A percentile compares a stretch with the other conserved stretches of the same genome.
These are phyloP conservation scores for Cephonodes hylas DNA, from an alignment of 2,888 invertebrate genomes.

Conservation along the genomic window DNA sequence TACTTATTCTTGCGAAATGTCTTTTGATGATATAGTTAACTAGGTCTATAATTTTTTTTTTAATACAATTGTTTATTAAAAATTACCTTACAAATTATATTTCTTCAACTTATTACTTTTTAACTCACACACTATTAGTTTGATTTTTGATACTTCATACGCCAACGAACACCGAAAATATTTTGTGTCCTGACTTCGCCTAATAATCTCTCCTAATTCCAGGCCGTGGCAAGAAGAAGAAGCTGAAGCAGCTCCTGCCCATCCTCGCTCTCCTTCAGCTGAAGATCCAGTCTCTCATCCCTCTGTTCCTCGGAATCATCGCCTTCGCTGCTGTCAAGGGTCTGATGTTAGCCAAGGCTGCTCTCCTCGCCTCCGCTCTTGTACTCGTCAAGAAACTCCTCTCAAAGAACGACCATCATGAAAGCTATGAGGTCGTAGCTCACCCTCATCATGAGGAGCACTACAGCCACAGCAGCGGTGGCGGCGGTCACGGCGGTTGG, in stretches of 20 bases:
- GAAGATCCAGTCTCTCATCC: constrained; percentile 89
- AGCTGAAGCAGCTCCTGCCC: constrained; percentile 87
- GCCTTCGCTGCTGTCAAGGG: constrained; percentile 92
- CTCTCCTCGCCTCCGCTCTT: constrained; percentile 87
- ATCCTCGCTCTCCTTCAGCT: constrained; percentile 88
- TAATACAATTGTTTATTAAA: too few relatives aligned
- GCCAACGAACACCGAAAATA: too few relatives aligned
- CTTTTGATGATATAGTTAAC: too few relatives aligned
- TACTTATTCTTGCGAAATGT: too few relatives aligned
- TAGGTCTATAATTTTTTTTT: too few relatives aligned
- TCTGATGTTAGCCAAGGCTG: constrained; percentile 90
- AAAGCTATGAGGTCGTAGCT: constrained; percentile 89
- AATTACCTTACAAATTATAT: too few relatives aligned
- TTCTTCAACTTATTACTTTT: too few relatives aligned
- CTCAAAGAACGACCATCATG: constrained; percentile 83
- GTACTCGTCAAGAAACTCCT: constrained; percentile 85
- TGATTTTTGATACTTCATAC: too few relatives aligned
- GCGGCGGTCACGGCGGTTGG: constrained; percentile 81
- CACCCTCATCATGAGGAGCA: constrained; percentile 84
- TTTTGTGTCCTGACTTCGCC: neutral
- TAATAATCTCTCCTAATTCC: constrained; percentile 34
- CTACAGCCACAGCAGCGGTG: constrained; percentile 76
- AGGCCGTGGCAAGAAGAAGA: constrained; percentile 91
- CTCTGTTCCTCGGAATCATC: constrained; percentile 86
- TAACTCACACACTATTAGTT: too few relatives aligned